These are phyloP conservation scores for Helogale parvula DNA, from an alignment of 2,113 vertebrate species.

Conservation along the genomic window DNA sequence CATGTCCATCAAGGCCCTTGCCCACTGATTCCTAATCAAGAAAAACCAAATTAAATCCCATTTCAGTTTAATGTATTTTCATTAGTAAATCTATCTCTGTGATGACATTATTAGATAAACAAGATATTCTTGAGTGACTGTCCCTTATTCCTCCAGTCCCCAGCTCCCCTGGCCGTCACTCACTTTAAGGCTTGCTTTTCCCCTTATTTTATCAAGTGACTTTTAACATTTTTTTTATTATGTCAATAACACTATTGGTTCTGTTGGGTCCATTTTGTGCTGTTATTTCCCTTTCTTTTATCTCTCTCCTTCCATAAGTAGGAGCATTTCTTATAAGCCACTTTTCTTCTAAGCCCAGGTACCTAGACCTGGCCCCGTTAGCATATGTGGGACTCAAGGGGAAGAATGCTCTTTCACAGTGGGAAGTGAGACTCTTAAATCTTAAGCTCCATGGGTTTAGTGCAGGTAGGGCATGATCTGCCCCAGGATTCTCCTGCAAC, in stretches of 20 bases:
- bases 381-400: background rate
- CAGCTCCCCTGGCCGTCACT: background rate
- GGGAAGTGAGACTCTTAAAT: background rate
- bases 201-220: background rate
- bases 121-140: background rate
- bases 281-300: background rate
- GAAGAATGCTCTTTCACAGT: background rate
- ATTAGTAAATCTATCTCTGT: background rate
- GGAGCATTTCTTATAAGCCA: background rate
- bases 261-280: background rate
- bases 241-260: background rate
- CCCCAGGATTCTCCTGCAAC: conserved; percentile 30
- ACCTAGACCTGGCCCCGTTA: background rate
- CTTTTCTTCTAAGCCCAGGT: background rate
- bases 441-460: background rate
- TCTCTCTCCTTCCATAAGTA: background rate
- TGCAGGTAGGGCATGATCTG: background rate
- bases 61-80: background rate
- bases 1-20: background rate
- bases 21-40: background rate
- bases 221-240: background rate
- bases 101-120: background rate
- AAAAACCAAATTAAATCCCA: background rate
- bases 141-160: background rate
- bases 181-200: background rate